Evolutionary conservation across 1,140 invertebrate genomes (phyloP), one percentile per base, ranked within the genome.

Genomic region (Asobara japonica): DNA sequence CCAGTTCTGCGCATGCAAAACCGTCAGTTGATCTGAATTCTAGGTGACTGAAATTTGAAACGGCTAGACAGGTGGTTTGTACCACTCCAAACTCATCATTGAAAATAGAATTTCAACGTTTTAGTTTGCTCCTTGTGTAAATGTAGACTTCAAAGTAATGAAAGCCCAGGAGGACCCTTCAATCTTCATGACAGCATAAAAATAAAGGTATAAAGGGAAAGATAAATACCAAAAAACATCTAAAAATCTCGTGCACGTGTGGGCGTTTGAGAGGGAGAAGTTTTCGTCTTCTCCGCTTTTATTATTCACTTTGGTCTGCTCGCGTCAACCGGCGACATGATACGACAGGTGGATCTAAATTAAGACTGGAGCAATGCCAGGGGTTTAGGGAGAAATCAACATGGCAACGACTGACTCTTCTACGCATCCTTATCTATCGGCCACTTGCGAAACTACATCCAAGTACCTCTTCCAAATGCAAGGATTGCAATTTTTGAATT

Each of bases 321-420:
- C 64, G 48, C 70, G 70, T 72, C 70, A 72, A 72, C 70, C 41
- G 45, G 62, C 64, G 64, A 76, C 74, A 76, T 68, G 82, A 79
- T 75, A 81, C 78, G 85, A 88, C 86, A 88, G 86, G 86, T 88
- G 86, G 84, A 83, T 84, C 85, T 87, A 88, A 86, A 88, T 88
- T 84, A 87, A 88, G 84, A 85, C 80, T 86, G 85, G 86, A 87
- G 79, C 80, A 75, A 76, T 79, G 86, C 86, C 86, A 87, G 78
- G 25, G 36, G 31, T 45, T 36, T 66, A 66, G 64, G 18, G 30
- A 38, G 36, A 41, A 66, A 66, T 30, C 45, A 72, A 66, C 41
- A 61, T 66, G 70, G 70, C 62, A 27, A 64, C 27, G 30, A 25
- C 22, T 29, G 25, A 29, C 25, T 71, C 27, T 41, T 65, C 18